phyloP scores from a whole-genome alignment of 2,888 invertebrate species.

The Dasypolia templi region DNA sequence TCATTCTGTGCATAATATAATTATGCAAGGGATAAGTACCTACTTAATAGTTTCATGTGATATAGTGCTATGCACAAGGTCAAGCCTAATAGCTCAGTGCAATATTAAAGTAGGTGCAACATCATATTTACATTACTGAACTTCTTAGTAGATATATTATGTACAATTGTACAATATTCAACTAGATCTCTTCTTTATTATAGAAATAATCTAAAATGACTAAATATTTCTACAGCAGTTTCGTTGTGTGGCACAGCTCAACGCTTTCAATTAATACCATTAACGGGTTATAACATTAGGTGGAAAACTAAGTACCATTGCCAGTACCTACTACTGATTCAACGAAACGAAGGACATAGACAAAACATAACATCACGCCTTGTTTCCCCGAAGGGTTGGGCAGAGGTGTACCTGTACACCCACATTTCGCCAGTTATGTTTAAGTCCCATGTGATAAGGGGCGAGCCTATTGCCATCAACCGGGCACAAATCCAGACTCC shows the following conservation, averaged over 20 bases:
- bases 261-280: conserved; percentile 8
- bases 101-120: conserved; percentile 39
- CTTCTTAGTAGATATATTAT: conserved; percentile 25
- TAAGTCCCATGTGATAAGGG: too few relatives aligned
- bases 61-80: conserved; percentile 61
- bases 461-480: too few relatives aligned
- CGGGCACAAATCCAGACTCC: too few relatives aligned
- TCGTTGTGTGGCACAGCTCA: conserved; percentile 15
- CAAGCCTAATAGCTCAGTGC: conserved; percentile 37
- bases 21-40: conserved; percentile 23
- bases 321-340: not conserved
- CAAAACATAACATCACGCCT: too few relatives aligned
- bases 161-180: conserved; percentile 41
- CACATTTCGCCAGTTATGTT: too few relatives aligned
- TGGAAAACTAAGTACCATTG: not conserved
- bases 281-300: too few relatives aligned
- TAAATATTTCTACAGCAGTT: conserved; percentile 16
- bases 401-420: too few relatives aligned
- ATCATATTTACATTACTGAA: conserved; percentile 50
- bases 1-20: conserved; percentile 29
- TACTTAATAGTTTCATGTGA: conserved; percentile 27
- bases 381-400: too few relatives aligned
- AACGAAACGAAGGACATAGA: conserved; percentile 5
- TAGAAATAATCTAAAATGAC: conserved; percentile 5
- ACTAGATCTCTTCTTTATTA: conserved; percentile 17